Percentiles rank a stretch among this genome's conserved stretches.
phyloP scores from a whole-genome alignment of 2,113 vertebrate genomes.

The Microtus oregoni region DNA sequence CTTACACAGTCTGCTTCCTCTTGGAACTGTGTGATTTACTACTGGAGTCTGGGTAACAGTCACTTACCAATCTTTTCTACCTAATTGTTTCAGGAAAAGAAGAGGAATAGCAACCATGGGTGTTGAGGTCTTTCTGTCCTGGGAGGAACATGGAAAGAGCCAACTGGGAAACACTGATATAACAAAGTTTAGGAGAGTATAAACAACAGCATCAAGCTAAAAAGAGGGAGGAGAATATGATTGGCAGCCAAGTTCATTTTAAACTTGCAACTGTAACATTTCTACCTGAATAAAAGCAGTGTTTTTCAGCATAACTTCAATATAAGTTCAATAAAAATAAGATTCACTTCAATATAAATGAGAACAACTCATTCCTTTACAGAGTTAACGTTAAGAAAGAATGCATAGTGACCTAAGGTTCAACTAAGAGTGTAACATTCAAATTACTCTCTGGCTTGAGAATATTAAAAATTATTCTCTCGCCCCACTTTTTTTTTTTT shows the following conservation, averaged over 20 bases:
- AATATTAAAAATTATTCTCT: constrained; percentile 23
- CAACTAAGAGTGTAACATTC: neutral
- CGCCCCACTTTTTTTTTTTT: too few relatives aligned
- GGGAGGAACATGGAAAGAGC: neutral
- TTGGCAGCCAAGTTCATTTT: neutral
- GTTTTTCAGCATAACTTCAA: neutral
- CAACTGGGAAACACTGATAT: constrained; percentile 28
- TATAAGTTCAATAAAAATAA: too few relatives aligned
- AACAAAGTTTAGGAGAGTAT: constrained; percentile 26
- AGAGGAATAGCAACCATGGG: constrained; percentile 50
- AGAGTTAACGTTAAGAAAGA: constrained; percentile 10
- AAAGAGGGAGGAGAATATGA: neutral
- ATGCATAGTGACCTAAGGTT: constrained; percentile 1
- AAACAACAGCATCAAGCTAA: neutral
- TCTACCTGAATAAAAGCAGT: neutral
- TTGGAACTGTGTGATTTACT: constrained; percentile 40
- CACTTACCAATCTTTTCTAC: constrained; percentile 13
- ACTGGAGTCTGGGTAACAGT: constrained; percentile 34
- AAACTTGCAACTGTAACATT: neutral
- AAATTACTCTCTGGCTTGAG: neutral
- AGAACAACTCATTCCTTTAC: constrained; percentile 17
- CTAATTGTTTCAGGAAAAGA: constrained; percentile 59
- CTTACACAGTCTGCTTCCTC: constrained; percentile 52
- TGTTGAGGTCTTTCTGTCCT: constrained; percentile 59
- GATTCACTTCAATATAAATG: neutral